These are phyloP conservation scores for Trachelus stipa DNA, from an alignment of 2,888 invertebrate species.

Conservation along the genomic window DNA sequence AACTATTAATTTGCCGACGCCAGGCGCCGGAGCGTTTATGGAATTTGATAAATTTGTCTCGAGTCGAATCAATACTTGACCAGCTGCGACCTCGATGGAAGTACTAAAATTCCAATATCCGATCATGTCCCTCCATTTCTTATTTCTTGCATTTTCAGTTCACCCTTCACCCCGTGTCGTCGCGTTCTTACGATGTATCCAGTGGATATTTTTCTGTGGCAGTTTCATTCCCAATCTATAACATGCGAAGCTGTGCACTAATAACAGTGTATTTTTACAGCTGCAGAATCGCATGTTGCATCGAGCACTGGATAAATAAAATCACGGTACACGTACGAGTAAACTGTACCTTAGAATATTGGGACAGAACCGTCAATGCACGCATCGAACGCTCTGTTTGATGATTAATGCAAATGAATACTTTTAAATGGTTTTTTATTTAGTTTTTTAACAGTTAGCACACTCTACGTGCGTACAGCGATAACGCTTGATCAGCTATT, in stretches of 20 bases:
- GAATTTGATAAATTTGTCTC: background rate
- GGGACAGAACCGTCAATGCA: background rate
- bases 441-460: background rate
- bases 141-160: background rate
- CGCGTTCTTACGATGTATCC: background rate
- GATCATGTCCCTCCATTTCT: background rate
- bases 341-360: background rate
- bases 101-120: background rate
- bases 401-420: background rate
- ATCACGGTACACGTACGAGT: background rate
- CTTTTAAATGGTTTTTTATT: background rate
- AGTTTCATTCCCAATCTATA: background rate
- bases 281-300: background rate
- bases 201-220: background rate
- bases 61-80: background rate
- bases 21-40: background rate
- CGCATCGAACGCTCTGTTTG: background rate
- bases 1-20: background rate
- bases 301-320: background rate
- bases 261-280: background rate
- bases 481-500: background rate
- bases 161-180: background rate
- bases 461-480: background rate
- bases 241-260: background rate
- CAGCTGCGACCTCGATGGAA: background rate